Conservation (phyloP, 2,113 vertebrate species). For the Theristicus caerulescens region DNA sequence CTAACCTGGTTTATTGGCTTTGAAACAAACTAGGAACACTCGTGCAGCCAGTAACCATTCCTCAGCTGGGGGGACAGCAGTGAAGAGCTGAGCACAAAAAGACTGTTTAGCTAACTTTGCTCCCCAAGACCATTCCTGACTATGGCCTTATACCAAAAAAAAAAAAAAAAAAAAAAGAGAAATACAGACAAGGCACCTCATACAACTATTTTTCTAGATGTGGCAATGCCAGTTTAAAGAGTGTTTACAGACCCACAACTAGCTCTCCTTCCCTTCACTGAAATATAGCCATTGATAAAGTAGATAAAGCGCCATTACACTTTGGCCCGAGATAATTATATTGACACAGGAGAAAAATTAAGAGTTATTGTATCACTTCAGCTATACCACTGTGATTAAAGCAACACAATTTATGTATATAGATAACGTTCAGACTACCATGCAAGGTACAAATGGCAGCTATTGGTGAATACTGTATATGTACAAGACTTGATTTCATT, state of each 20-base stretch:
- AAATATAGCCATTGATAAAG: neutral
- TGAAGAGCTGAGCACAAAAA: neutral
- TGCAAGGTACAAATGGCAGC: neutral
- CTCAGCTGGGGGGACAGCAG: neutral
- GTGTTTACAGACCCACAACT: neutral
- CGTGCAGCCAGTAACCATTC: neutral
- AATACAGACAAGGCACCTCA: neutral
- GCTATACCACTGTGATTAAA: neutral
- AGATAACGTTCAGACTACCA: neutral
- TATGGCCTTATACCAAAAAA: neutral
- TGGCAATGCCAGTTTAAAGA: neutral
- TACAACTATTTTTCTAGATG: neutral
- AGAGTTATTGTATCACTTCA: neutral
- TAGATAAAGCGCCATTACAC: neutral
- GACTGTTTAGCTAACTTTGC: neutral
- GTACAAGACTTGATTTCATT: neutral
- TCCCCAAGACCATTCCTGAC: neutral
- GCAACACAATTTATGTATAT: neutral
- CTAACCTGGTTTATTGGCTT: neutral
- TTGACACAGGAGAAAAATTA: neutral
- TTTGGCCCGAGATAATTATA: neutral
- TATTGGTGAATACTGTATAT: neutral
- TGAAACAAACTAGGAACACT: neutral
- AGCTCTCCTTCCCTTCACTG: neutral
- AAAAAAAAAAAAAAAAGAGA: neutral